Percentiles rank a stretch among this genome's conserved stretches.
Evolutionary conservation across 2,113 vertebrate genomes (phyloP).

Genomic region (Gymnocephalus cernua): DNA sequence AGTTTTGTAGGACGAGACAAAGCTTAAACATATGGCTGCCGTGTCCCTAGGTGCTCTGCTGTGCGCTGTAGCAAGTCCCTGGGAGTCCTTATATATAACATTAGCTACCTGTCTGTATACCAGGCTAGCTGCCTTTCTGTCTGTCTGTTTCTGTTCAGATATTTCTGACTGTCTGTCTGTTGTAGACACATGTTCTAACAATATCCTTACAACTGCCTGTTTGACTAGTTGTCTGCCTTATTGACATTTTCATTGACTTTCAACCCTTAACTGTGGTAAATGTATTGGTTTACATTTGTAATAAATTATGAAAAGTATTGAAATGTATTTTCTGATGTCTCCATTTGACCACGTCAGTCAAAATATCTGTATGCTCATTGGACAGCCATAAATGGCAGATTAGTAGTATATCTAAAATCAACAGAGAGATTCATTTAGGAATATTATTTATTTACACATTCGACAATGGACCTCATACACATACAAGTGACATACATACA

Average conservation of each 20-base stretch:
- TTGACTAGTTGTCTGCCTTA: neutral
- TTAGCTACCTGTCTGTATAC: constrained; percentile 70
- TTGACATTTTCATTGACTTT: neutral
- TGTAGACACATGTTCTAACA: neutral
- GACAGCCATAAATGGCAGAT: too few species aligned
- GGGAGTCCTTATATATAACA: constrained; percentile 78
- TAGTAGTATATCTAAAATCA: too few species aligned
- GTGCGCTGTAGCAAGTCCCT: constrained; percentile 66
- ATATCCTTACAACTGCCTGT: neutral
- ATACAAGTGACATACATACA: too few species aligned
- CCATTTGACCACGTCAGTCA: neutral
- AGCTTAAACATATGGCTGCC: constrained; percentile 95
- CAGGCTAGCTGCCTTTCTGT: constrained; percentile 41
- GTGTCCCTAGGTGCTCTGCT: constrained; percentile 90
- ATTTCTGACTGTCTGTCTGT: constrained; percentile 8
- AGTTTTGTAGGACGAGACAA: constrained; percentile 98
- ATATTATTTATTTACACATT: too few species aligned
- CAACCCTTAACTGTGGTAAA: neutral
- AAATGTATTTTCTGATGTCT: neutral
- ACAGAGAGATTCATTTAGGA: too few species aligned
- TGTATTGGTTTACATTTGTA: neutral
- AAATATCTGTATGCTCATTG: neutral
- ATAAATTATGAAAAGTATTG: neutral
- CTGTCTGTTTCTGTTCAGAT: constrained; percentile 18
- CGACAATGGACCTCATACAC: too few species aligned